Evolutionary conservation across 2,888 invertebrate genomes (phyloP).

Genomic region (Teinopalpus imperialis): DNA sequence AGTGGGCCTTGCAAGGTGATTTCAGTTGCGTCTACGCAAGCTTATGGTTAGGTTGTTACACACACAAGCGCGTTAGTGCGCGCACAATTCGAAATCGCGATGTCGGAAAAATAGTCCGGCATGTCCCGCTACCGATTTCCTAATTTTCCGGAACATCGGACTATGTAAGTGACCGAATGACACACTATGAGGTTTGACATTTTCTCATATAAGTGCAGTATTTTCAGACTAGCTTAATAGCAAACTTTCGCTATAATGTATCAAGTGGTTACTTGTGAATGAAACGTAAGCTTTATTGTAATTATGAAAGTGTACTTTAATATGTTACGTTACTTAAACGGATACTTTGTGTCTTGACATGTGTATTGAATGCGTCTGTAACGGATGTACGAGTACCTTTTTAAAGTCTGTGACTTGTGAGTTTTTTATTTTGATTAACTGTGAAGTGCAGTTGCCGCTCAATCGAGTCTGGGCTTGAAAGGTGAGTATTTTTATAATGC

Average conservation of each 20-base stretch:
- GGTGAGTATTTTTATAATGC: constrained; percentile 31
- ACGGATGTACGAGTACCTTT: constrained; percentile 20
- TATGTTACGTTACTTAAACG: constrained; percentile 7
- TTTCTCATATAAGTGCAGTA: constrained; percentile 6
- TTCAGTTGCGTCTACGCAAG: constrained; percentile 80
- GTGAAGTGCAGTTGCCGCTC: constrained; percentile 34
- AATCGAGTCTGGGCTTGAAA: constrained; percentile 27
- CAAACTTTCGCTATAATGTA: constrained; percentile 22
- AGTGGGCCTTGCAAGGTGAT: constrained; percentile 82
- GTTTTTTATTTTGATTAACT: constrained; percentile 30
- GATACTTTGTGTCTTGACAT: constrained; percentile 22
- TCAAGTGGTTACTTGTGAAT: constrained; percentile 19
- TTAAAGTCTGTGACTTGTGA: constrained; percentile 24
- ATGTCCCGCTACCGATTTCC: constrained; percentile 33
- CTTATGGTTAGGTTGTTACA: constrained; percentile 72
- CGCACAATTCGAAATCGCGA: constrained; percentile 46
- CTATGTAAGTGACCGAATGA: constrained; percentile 16
- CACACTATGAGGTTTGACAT: constrained; percentile 13
- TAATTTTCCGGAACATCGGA: constrained; percentile 30
- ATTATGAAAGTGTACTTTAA: constrained; percentile 23
- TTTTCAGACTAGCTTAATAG: constrained; percentile 12
- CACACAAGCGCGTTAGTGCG: constrained; percentile 56
- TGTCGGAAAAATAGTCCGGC: constrained; percentile 52
- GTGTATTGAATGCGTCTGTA: constrained; percentile 20
- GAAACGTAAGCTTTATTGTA: constrained; percentile 7